Base-by-base conservation (phyloP, 1,140 invertebrate species). In the Megalonaias nervosa region DNA sequence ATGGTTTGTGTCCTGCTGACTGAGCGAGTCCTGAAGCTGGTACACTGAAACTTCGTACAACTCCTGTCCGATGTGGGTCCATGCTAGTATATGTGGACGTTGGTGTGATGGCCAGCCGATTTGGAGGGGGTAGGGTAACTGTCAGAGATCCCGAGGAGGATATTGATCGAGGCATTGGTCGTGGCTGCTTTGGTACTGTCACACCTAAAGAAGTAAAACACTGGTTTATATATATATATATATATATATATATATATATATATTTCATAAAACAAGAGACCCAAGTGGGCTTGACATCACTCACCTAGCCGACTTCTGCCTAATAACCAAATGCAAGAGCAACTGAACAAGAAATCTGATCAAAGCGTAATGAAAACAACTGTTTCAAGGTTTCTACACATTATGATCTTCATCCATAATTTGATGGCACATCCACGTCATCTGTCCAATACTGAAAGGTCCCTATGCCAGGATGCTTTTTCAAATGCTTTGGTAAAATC, bases 141-240 rank as follows among this genome's bases (percentile, higher is more conserved):
- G 82, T 84, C 31, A 87, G 71, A 19, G 77, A 75, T 67, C 79
- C 72, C 58, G 82, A 80, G 19, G 82, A 74, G 26, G 84, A 82
- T 70, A 82, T 81, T 56, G 86, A 86, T 26, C 87, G 80, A 23
- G 85, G 81, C 68, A 85, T 65, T 2, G 84, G 81, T 71, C 81
- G 71, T 48, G 84, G 80, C 4, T 71, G 82, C n/a, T 74, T 64
- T 66, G 83, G 81, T 26, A 79, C 61, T 31, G 81, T 81, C n/a
- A 78, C 80, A 68, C 86, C 86, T 87, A 78, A 2, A 82, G 6
- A 62, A 62, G 13, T 15, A 23, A 19, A n/a, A 14, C 23, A n/a
- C 3, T n/a, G 19, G 19, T 62, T 61, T 4, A 9, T 61, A n/a
- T 61, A 38, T 9, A 38, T 38, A 38, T 9, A 6, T 38, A 21